Evolutionary conservation across 2,888 invertebrate species (phyloP), one percentile per base, ranked within the genome.

Genomic region (Podabrus alpinus): DNA sequence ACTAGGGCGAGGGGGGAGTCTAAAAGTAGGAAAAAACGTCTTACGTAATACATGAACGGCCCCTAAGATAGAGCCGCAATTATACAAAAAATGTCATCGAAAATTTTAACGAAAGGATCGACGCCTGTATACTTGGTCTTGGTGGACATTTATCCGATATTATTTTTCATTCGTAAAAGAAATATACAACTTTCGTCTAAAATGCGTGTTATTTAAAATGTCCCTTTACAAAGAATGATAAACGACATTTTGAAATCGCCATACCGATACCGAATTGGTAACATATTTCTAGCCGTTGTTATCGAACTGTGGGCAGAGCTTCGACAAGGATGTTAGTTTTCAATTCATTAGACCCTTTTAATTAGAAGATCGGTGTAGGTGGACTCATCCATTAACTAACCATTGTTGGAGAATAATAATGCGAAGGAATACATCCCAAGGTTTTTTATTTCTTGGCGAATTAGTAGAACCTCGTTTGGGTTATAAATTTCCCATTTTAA

Each of bases 331-430:
- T 79, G 79, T 79, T 81, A 77, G 79, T 81, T 80, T 79, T 79
- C 80, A 76, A 80, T 81, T 80, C 81, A 81, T 80, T 81, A 81
- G 81, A 79, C 79, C 80, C 79, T 81, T 81, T 81, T 80, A 81
- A 81, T 81, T 81, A 80, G 79, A 72, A 68, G 76, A 72, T 77
- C 72, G 76, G 71, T 76, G 74, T 66, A 77, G 78, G 75, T 77
- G 75, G 72, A 78, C 76, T 77, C 74, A 77, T 76, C 70, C 78
- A 77, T 79, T 79, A 79, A 71, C 64, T 59, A 67, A 62, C 61
- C 25, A 59, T 71, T 62, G 70, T 74, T 74, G n/a, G 45, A n/a
- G 45, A 45, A 45, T 45, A 45, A 45, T 45, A 45, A 45, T 45
- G 45, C 45, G n/a, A 45, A 45, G 45, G 45, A 45, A 45, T 45